Percentiles rank a stretch among this genome's conserved stretches.
phyloP scores from a whole-genome alignment of 2,113 vertebrate species.

The Forbesichthys papilliferus region DNA sequence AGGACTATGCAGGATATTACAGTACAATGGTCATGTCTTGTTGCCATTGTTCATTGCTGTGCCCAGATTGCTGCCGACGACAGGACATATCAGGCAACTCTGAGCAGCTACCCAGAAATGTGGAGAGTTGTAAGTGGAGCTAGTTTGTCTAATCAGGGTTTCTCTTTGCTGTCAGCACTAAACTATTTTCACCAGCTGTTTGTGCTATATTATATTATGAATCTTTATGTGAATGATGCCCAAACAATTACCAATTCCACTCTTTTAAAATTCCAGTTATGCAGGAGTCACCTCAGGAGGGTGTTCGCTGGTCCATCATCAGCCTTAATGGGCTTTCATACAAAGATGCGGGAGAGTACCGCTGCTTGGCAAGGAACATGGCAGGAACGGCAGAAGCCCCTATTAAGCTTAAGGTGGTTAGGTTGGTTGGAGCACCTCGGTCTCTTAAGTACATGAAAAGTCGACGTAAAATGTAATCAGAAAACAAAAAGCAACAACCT shows the following conservation, averaged over 20 bases:
- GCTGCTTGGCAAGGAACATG: conserved; percentile 89
- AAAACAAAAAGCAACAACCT: conserved; percentile 17
- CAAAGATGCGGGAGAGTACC: conserved; percentile 90
- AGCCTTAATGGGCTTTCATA: conserved; percentile 87
- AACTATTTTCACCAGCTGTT: background rate
- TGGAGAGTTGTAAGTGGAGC: conserved; percentile 68
- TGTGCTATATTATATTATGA: background rate
- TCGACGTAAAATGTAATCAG: conserved; percentile 28
- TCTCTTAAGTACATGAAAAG: conserved; percentile 45
- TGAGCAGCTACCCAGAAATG: conserved; percentile 58
- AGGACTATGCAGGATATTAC: background rate
- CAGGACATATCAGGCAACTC: conserved; percentile 27
- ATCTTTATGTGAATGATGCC: too few species aligned
- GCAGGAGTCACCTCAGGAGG: conserved; percentile 87
- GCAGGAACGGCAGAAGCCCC: conserved; percentile 87
- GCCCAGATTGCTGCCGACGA: conserved; percentile 65
- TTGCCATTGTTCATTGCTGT: conserved; percentile 23
- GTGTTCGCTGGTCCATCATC: conserved; percentile 89
- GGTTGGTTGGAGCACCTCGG: conserved; percentile 68
- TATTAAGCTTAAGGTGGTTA: conserved; percentile 86
- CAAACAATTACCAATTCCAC: background rate
- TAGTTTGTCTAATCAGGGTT: background rate
- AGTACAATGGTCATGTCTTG: background rate
- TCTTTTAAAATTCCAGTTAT: conserved; percentile 76
- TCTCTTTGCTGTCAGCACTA: background rate